Base-by-base conservation (phyloP, 2,888 invertebrate genomes). In the Hoplodrina ambigua region DNA sequence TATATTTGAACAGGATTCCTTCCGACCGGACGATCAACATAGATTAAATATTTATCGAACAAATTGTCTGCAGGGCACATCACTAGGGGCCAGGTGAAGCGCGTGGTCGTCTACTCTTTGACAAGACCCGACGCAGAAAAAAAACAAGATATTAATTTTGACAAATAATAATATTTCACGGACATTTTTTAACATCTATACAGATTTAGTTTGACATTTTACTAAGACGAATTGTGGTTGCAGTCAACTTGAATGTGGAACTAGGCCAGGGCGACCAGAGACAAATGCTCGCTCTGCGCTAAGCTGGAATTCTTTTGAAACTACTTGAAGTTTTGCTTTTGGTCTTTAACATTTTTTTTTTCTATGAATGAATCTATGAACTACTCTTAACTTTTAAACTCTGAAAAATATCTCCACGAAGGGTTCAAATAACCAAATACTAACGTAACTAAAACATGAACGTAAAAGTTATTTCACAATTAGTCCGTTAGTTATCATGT, bases 51-150 rank as follows among this genome's bases (percentile, higher is more conserved):
- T 81, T 84, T 78, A 73, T 73, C 78, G 69, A 53, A 64, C n/a
- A 56, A 69, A 69, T 81, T 83, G 87, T 86, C 84, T 84, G 87
- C 69, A 77, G 59, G 20, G 69, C 37, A 78, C 92, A 85, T 80
- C 93, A 86, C 93, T 92, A 90, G 54, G 4, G 76, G 83, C 93
- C 94, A 94, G 94, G 94, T 94, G 94, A 87, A 91, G 91, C 94
- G 91, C 92, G 92, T 91, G 86, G 85, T 87, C 88, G 87, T 87
- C 86, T 88, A 88, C 87, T 88, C 87, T 90, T 87, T 88, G 90
- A 84, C 84, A 86, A 62, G 49, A 72, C 49, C 69, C 58, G 82
- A 79, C 69, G 73, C 69, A 69, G 71, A 78, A 80, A 77, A 59
- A 77, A 76, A 76, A 82, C 78, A 83, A 86, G 78, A 2, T 11